These are phyloP conservation scores for Ochotona curzoniae DNA, from an alignment of 2,113 vertebrate species.

Conservation along the genomic window DNA sequence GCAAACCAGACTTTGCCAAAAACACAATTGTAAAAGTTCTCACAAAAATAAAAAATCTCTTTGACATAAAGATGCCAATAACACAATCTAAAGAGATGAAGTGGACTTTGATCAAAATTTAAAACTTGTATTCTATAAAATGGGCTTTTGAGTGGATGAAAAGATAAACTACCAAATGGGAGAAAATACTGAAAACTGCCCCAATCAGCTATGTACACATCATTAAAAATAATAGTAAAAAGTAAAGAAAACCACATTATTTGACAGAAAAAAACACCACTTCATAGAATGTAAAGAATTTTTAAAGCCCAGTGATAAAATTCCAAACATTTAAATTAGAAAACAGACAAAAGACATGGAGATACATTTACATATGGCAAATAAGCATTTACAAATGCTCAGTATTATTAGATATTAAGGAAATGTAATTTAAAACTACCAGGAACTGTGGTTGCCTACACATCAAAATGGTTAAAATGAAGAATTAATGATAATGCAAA, in stretches of 20 bases:
- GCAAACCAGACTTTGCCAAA: background rate
- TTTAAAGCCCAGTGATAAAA: background rate
- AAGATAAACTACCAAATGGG: background rate
- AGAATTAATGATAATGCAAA: background rate
- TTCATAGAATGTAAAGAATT: background rate
- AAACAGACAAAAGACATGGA: background rate
- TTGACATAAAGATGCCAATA: background rate
- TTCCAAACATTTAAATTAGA: background rate
- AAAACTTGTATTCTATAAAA: background rate
- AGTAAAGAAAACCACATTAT: background rate
- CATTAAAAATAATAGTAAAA: too few species aligned
- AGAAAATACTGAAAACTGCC: too few species aligned
- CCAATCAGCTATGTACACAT: too few species aligned
- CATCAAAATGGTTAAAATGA: background rate
- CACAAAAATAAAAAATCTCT: background rate
- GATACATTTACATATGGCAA: background rate
- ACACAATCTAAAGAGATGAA: background rate
- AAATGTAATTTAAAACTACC: background rate
- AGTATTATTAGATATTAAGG: background rate
- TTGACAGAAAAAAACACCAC: background rate
- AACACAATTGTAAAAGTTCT: background rate
- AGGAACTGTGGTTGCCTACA: background rate
- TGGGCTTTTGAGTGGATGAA: background rate
- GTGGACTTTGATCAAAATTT: background rate
- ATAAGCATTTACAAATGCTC: background rate